Base-by-base conservation (phyloP, 2,113 vertebrate genomes). In the Ibidorhyncha struthersii region DNA sequence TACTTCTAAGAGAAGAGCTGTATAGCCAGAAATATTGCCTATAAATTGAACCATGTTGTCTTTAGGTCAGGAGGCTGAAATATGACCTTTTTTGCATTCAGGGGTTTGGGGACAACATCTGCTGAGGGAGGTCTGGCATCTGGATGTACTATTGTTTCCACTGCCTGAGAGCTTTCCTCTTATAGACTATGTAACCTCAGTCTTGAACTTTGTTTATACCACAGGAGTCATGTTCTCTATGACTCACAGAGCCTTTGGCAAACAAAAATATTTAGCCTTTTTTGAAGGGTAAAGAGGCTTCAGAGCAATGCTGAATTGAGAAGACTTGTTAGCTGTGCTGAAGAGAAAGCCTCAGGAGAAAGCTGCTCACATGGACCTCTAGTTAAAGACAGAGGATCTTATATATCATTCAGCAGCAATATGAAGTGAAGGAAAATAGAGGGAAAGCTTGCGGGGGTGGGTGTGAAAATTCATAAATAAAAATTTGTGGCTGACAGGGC, bases 151-250 rank as follows among this genome's bases (percentile, higher is more conserved):
- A 89, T 96, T 93, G 94, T 95, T 96, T 90, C 84, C 50, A 71
- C 29, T 82, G 93, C 92, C 93, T 72, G n/a, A 87, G 89, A 97
- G 84, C 56, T 96, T 95, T 97, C 94, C 89, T 90, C 94, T 90
- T 95, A 91, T 78, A 94, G 89, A 65, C 86, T 65, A 6, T 53
- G 58, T 82, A 97, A 88, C 91, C 89, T 89, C 92, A 95, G 61
- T 86, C 89, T 86, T 96, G 90, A 94, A 94, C 93, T 96, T 89
- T 73, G 49, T 91, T 94, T 94, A 47, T 94, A 93, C 90, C 86
- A 67, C 86, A 95, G 70, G 73, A 97, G 82, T 96, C 86, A 62
- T 83, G 41, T 92, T 96, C 83, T 89, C 67, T 89, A 3, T 95
- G 91, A 97, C 65, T 95, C 89, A 94, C 34, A 83, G 59, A 92